These are phyloP conservation scores for Borostomias antarcticus DNA, from an alignment of 2,797 vertebrate genomes.

Conservation along the genomic window DNA sequence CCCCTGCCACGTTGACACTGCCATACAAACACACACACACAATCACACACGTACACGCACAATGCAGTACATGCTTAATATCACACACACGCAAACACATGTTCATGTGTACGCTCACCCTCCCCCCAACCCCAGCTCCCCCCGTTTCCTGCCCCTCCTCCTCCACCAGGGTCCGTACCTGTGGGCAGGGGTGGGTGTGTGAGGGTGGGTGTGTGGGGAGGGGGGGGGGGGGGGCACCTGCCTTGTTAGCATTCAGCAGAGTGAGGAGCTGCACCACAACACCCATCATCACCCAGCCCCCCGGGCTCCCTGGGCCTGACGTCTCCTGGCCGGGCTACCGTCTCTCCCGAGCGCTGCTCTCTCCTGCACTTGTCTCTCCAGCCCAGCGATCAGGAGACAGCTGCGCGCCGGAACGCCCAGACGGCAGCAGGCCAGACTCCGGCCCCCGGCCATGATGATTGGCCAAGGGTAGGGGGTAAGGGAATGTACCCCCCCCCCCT, in stretches of 20 bases:
- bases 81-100: not conserved
- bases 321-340: conserved; percentile 65
- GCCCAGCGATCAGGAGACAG: conserved; percentile 54
- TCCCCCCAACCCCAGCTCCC: conserved; percentile 53
- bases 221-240: too few relatives aligned
- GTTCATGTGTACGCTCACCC: too few relatives aligned
- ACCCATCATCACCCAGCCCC: conserved; percentile 68
- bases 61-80: too few relatives aligned
- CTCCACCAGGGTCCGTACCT: not conserved
- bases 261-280: conserved; percentile 66
- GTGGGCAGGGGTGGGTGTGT: too few relatives aligned
- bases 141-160: conserved; percentile 40
- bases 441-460: not conserved
- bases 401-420: conserved; percentile 39
- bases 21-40: conserved; percentile 2
- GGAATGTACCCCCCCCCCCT: too few relatives aligned
- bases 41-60: not conserved
- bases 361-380: conserved; percentile 75
- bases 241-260: conserved; percentile 77
- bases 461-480: too few relatives aligned
- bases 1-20: conserved; percentile 40
- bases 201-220: too few relatives aligned
- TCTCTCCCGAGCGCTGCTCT: conserved; percentile 72
- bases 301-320: conserved; percentile 67
- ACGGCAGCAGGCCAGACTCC: conserved; percentile 60